Conservation (phyloP, 1,140 invertebrate species). For the Procambarus clarkii region DNA sequence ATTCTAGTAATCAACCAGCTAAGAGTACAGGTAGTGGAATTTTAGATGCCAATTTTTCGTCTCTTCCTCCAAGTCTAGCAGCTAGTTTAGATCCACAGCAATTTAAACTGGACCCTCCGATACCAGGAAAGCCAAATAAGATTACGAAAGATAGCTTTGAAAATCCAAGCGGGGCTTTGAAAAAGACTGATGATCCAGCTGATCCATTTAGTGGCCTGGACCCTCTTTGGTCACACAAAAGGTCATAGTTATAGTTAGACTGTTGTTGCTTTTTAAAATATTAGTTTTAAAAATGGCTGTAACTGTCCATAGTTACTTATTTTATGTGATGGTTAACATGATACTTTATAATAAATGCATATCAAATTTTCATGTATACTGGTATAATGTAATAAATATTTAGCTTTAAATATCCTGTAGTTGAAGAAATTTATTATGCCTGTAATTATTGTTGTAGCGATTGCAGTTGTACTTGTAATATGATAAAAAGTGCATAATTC, state of each 20-base stretch:
- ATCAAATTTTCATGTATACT: background rate
- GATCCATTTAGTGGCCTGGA: constrained; percentile 62
- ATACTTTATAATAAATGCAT: background rate
- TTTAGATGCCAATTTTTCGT: constrained; percentile 34
- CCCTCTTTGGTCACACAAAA: constrained; percentile 65
- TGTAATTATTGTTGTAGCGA: background rate
- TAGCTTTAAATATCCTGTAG: background rate
- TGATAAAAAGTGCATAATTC: background rate
- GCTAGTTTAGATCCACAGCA: constrained; percentile 64
- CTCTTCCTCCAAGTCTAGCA: constrained; percentile 49
- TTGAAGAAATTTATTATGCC: background rate
- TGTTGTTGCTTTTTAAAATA: background rate
- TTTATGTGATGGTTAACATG: background rate
- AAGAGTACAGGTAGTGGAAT: constrained; percentile 2
- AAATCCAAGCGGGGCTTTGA: constrained; percentile 20
- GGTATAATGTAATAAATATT: background rate
- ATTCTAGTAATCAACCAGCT: background rate
- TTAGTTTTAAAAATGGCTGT: background rate
- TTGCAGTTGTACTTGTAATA: background rate
- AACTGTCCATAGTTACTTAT: constrained; percentile 2
- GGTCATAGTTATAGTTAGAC: constrained; percentile 4
- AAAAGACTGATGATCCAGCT: constrained; percentile 42
- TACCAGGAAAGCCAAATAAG: constrained; percentile 43
- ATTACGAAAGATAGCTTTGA: constrained; percentile 67
- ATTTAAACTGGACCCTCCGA: constrained; percentile 53